Evolutionary conservation across 2,113 vertebrate species (phyloP).

Genomic region (Kryptolebias marmoratus): DNA sequence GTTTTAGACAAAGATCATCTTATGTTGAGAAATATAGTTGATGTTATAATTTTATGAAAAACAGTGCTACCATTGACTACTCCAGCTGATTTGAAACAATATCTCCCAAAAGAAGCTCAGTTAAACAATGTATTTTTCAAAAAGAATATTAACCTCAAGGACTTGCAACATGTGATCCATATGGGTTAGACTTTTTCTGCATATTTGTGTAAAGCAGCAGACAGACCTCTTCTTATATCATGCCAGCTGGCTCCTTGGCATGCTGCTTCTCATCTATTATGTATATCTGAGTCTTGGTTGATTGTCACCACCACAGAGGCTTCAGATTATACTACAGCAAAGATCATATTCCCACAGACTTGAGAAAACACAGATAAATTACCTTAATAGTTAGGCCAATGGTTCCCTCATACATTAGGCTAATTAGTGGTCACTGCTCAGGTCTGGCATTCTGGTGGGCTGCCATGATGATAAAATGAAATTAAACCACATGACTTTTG

Average conservation of each 20-base stretch:
- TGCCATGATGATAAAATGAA: slow-evolving; percentile 45
- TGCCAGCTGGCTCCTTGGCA: slow-evolving; percentile 64
- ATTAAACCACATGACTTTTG: slow-evolving; percentile 70
- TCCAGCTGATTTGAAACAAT: slow-evolving; percentile 29
- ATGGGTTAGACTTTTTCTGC: slow-evolving; percentile 48
- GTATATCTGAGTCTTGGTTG: slow-evolving; percentile 62
- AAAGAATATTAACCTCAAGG: slow-evolving; percentile 58
- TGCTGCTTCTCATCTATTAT: slow-evolving; percentile 67
- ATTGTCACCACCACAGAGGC: slow-evolving; percentile 56
- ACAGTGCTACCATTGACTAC: background rate
- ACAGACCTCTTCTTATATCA: slow-evolving; percentile 59
- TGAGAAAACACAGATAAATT: slow-evolving; percentile 42
- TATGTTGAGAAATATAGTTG: background rate
- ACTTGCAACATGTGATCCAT: slow-evolving; percentile 50
- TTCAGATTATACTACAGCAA: slow-evolving; percentile 30
- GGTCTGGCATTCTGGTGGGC: slow-evolving; percentile 45
- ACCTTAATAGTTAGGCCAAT: slow-evolving; percentile 42
- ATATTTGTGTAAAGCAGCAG: slow-evolving; percentile 63
- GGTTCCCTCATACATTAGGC: slow-evolving; percentile 66
- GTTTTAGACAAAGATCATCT: too few relatives aligned
- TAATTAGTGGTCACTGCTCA: slow-evolving; percentile 67
- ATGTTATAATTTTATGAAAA: slow-evolving; percentile 1
- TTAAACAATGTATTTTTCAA: slow-evolving; percentile 37
- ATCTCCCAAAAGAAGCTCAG: slow-evolving; percentile 43
- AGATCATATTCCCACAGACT: slow-evolving; percentile 43